Evolutionary conservation across 2,113 vertebrate species (phyloP).

Genomic region (Scomber colias): DNA sequence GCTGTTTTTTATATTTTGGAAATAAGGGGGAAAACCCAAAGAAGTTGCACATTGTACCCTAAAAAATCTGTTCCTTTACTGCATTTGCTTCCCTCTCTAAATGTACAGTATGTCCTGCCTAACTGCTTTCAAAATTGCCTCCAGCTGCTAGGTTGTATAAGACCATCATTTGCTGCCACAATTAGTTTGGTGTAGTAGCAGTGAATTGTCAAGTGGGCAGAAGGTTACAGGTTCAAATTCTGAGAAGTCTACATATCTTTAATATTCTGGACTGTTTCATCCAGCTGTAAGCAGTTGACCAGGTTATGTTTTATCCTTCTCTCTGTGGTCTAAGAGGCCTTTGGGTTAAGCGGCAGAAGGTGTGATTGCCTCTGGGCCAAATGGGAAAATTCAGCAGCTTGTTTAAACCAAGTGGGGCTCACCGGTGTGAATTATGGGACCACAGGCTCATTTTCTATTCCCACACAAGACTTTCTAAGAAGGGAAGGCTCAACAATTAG

Average conservation of each 20-base stretch:
- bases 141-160: conserved; percentile 33
- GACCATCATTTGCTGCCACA: conserved; percentile 20
- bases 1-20: not conserved
- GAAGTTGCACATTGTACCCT: not conserved
- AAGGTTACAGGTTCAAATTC: not conserved
- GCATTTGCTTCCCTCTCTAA: conserved; percentile 1
- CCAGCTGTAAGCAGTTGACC: conserved; percentile 59
- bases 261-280: conserved; percentile 40
- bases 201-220: conserved; percentile 9
- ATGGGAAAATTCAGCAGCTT: conserved; percentile 28
- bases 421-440: conserved; percentile 29
- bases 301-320: conserved; percentile 36
- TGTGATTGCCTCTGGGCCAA: conserved; percentile 27
- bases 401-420: conserved; percentile 10
- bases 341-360: conserved; percentile 35
- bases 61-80: not conserved
- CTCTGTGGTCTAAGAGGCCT: conserved; percentile 2
- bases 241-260: not conserved
- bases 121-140: conserved; percentile 29
- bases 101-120: conserved; percentile 8
- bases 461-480: conserved; percentile 50
- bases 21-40: not conserved
- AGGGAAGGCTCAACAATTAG: conserved; percentile 41
- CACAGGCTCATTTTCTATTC: conserved; percentile 40
- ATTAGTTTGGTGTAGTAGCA: conserved; percentile 26